These are phyloP conservation scores for Rana temporaria DNA, from an alignment of 2,113 vertebrate genomes.

Conservation along the genomic window DNA sequence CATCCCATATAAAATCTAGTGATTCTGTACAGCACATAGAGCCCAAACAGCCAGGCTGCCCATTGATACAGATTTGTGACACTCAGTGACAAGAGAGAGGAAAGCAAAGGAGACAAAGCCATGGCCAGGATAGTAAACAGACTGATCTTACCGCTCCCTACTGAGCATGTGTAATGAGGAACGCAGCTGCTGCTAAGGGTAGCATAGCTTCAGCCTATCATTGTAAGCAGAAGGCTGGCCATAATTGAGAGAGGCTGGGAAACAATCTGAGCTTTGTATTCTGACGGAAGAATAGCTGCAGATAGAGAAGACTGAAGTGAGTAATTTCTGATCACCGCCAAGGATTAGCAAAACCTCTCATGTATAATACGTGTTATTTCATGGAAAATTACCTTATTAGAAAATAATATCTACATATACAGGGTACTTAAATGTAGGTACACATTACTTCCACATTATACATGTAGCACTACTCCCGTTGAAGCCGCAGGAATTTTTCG, in stretches of 20 bases:
- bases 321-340: too few relatives aligned
- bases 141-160: background rate
- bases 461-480: too few relatives aligned
- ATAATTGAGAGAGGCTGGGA: background rate
- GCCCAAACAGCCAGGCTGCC: slow-evolving; percentile 44
- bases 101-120: background rate
- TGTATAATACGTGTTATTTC: too few relatives aligned
- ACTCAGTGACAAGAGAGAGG: background rate
- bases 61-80: slow-evolving; percentile 24
- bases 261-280: too few relatives aligned
- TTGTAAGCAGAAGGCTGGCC: background rate
- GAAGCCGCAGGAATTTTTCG: too few relatives aligned
- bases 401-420: too few relatives aligned
- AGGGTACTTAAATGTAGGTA: too few relatives aligned
- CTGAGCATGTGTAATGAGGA: background rate
- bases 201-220: background rate
- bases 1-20: slow-evolving; percentile 65
- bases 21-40: slow-evolving; percentile 51
- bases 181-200: background rate
- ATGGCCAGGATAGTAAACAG: background rate
- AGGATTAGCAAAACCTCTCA: too few relatives aligned
- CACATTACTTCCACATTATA: too few relatives aligned
- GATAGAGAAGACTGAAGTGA: too few relatives aligned
- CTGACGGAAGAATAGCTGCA: too few relatives aligned
- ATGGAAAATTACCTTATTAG: too few relatives aligned